These are phyloP conservation scores for Chaitophorus viminalis DNA, from an alignment of 2,888 invertebrate species.

Conservation along the genomic window DNA sequence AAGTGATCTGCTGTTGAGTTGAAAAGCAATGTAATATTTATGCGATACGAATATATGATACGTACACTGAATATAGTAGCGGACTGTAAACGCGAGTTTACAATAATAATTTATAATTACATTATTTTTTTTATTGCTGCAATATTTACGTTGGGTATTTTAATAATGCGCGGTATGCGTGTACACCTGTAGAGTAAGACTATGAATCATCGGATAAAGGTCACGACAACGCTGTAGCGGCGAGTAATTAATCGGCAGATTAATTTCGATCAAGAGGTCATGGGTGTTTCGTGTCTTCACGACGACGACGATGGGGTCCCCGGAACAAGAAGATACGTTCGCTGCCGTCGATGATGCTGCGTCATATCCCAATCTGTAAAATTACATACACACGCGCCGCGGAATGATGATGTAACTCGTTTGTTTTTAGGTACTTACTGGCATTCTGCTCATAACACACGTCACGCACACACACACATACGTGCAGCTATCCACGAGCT, in stretches of 20 bases:
- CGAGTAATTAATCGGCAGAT: slow-evolving; percentile 20
- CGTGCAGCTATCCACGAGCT: too few relatives aligned
- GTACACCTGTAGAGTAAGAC: background rate
- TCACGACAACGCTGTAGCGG: background rate
- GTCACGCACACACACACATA: background rate
- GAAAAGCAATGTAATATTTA: too few relatives aligned
- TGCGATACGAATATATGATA: too few relatives aligned
- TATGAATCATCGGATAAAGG: slow-evolving; percentile 29
- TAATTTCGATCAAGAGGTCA: slow-evolving; percentile 34
- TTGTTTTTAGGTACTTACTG: background rate
- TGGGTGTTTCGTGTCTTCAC: background rate
- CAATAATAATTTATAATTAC: too few relatives aligned
- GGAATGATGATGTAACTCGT: background rate
- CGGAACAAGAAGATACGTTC: slow-evolving; percentile 2
- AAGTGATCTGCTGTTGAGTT: too few relatives aligned
- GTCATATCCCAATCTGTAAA: slow-evolving; percentile 13
- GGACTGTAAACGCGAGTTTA: background rate
- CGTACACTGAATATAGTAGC: too few relatives aligned
- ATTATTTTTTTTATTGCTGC: background rate
- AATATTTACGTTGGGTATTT: background rate
- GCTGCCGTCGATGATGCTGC: background rate
- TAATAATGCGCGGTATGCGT: background rate
- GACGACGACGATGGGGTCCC: background rate
- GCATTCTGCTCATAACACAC: background rate
- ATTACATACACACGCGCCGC: background rate